Evolutionary conservation across 2,888 invertebrate genomes (phyloP), one percentile per base, ranked within the genome.

Genomic region (Margaritifera margaritifera): DNA sequence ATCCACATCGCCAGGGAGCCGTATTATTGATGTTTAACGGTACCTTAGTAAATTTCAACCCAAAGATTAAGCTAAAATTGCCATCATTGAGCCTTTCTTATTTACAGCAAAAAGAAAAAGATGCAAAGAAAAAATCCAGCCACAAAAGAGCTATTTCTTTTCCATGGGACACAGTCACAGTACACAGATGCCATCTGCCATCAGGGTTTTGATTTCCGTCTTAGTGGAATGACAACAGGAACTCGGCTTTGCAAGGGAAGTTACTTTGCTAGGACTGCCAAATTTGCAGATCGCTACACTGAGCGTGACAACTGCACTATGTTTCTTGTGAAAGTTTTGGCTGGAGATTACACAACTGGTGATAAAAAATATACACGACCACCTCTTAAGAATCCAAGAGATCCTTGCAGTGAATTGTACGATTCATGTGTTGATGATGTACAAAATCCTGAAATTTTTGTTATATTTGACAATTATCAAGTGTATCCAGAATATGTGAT

Each of bases 401-500:
- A 82, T 31, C 79, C 74, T 1, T 76, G 74, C 59, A 84, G 82
- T 20, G 78, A 81, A 52, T 71, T 83, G 66, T 87, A 77, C 55
- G 85, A 87, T 66, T 82, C 85, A 0, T 86, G 85, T 66, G 86
- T 86, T 6, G 82, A 87, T 70, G 66, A 80, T 64, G 65, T 74
- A 15, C 61, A 53, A 0, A 71, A 80, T 59, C 86, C 86, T 0
- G 78, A 75, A 55, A 84, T 87, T 24, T 85, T 76, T 78, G 84
- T 87, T 22, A 81, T 86, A 22, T 87, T 87, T 64, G 72, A 77
- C 67, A 79, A 82, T 18, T 79, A 84, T 18, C 86, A 87, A 66
- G 81, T 78, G 24, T 86, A 86, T 63, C 87, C 87, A 1, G 86
- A 86, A 66, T 87, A 86, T 72, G 66, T 87, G 42, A 82, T 87